Evolutionary conservation across 2,113 vertebrate species (phyloP).

Genomic region (Hyperoodon ampullatus): DNA sequence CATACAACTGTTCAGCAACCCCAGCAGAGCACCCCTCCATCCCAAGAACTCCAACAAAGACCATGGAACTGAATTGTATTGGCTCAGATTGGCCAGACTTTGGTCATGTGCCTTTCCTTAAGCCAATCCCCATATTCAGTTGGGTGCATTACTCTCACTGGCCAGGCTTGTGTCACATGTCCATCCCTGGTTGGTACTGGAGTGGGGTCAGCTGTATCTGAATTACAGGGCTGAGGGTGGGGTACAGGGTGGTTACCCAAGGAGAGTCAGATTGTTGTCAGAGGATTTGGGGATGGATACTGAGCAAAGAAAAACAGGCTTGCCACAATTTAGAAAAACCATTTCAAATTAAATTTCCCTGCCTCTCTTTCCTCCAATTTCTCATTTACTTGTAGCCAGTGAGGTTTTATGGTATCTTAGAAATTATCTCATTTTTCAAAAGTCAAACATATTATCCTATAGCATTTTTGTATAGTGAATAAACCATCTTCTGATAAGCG

Average conservation of each 20-base stretch:
- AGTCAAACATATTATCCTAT: not conserved
- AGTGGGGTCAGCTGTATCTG: not conserved
- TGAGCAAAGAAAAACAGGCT: conserved; percentile 30
- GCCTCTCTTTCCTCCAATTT: not conserved
- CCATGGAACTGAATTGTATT: not conserved
- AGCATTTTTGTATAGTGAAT: conserved; percentile 13
- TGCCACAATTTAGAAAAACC: conserved; percentile 14
- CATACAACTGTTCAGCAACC: not conserved
- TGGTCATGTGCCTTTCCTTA: not conserved
- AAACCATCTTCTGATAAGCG: conserved; percentile 10
- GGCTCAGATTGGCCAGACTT: not conserved
- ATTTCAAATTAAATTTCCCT: conserved; percentile 16
- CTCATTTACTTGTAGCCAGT: conserved; percentile 32
- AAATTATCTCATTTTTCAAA: conserved; percentile 42
- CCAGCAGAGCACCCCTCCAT: not conserved
- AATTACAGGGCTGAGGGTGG: not conserved
- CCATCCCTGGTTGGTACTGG: not conserved
- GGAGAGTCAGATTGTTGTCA: not conserved
- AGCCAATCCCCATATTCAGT: not conserved
- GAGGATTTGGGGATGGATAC: not conserved
- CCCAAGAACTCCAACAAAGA: conserved; percentile 18
- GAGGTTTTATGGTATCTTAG: conserved; percentile 22
- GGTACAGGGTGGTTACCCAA: not conserved
- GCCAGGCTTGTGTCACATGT: not conserved
- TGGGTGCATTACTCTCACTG: not conserved